Conservation (phyloP, 1,140 invertebrate genomes). For the Tenebrio molitor region DNA sequence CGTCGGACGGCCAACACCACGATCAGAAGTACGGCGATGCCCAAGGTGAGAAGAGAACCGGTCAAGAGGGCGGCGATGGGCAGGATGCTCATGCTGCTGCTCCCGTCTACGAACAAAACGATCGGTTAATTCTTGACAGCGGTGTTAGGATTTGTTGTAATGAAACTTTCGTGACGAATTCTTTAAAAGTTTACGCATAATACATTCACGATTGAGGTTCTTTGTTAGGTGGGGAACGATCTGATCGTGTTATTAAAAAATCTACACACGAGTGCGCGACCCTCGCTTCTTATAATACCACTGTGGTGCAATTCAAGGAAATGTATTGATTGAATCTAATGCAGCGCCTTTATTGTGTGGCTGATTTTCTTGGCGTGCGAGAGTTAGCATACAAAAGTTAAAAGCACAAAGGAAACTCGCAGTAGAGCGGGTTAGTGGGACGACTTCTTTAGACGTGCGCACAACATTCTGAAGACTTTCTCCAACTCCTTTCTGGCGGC, state of each 20-base stretch:
- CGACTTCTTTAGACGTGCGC: constrained; percentile 8
- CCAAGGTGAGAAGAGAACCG: constrained; percentile 74
- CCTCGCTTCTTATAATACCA: constrained; percentile 7
- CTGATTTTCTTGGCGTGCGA: constrained; percentile 22
- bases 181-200: neutral
- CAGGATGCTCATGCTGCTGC: constrained; percentile 72
- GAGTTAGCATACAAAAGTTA: constrained; percentile 28
- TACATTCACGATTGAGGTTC: too few relatives aligned
- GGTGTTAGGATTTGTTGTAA: too few relatives aligned
- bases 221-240: constrained; percentile 1
- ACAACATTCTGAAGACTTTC: too few relatives aligned
- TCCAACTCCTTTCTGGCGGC: too few relatives aligned
- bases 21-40: constrained; percentile 73
- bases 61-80: constrained; percentile 74
- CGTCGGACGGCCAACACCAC: constrained; percentile 71
- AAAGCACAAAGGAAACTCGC: constrained; percentile 26
- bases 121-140: too few relatives aligned
- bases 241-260: constrained; percentile 9
- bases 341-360: constrained; percentile 32
- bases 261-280: neutral
- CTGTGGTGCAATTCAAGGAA: constrained; percentile 25
- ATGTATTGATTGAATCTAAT: constrained; percentile 33
- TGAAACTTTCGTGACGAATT: too few relatives aligned
- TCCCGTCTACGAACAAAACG: constrained; percentile 70
- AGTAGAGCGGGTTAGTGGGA: constrained; percentile 18